Conservation (phyloP, 2,888 invertebrate genomes). For the Torymus aiolomorphi region DNA sequence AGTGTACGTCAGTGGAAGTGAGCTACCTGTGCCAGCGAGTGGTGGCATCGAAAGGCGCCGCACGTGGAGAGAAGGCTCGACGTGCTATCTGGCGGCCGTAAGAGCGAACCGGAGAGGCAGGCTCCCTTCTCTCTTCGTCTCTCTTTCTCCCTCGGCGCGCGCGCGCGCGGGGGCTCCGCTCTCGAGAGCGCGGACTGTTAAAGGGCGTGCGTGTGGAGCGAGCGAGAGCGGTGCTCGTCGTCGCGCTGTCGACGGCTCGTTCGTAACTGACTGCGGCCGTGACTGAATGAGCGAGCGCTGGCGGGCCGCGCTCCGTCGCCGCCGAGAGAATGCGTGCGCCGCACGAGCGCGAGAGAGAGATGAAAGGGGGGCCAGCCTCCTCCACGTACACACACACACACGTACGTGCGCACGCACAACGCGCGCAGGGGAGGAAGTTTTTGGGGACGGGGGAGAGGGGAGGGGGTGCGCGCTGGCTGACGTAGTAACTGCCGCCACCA, state of each 20-base stretch:
- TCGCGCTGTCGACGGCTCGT: conserved; percentile 72
- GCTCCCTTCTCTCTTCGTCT: conserved; percentile 5
- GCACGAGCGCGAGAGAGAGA: conserved; percentile 65
- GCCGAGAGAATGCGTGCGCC: conserved; percentile 54
- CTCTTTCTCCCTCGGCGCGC: neutral
- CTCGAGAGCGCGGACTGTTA: conserved; percentile 27
- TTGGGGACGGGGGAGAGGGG: conserved; percentile 65
- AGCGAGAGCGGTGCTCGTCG: conserved; percentile 10
- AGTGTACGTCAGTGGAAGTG: neutral
- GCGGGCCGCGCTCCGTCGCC: conserved; percentile 65
- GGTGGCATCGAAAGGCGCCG: conserved; percentile 36
- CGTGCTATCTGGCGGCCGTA: neutral
- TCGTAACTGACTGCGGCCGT: conserved; percentile 74
- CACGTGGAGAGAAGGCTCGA: conserved; percentile 37
- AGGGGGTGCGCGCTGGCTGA: conserved; percentile 36
- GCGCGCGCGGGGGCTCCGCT: neutral
- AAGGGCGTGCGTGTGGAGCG: conserved; percentile 44
- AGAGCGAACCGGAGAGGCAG: conserved; percentile 1
- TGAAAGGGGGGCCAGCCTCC: conserved; percentile 70
- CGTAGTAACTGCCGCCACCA: neutral
- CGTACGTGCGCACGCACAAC: conserved; percentile 57
- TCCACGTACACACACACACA: too few relatives aligned
- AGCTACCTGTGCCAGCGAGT: conserved; percentile 32
- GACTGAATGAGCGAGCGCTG: conserved; percentile 68
- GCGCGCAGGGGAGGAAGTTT: conserved; percentile 76